phyloP scores from a whole-genome alignment of 2,797 vertebrate genomes.

The Valencia hispanica region DNA sequence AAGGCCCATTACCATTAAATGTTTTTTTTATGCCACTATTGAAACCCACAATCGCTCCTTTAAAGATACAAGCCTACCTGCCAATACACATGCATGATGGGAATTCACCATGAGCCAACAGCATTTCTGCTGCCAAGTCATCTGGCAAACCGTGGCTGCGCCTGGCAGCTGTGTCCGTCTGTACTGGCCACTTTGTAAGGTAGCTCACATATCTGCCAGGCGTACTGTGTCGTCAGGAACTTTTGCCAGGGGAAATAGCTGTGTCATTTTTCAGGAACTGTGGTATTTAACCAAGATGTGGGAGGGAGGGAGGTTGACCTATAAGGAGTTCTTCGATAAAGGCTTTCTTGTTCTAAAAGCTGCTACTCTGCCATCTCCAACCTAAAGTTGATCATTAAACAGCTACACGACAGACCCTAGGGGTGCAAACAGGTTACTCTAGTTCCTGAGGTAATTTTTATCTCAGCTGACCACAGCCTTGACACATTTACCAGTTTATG shows the following conservation, averaged over 20 bases:
- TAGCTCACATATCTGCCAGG: constrained; percentile 45
- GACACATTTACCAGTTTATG: neutral
- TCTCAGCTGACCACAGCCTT: neutral
- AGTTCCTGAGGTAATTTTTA: neutral
- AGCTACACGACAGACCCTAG: neutral
- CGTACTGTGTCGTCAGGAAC: constrained; percentile 38
- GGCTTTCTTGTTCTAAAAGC: constrained; percentile 9
- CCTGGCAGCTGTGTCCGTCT: constrained; percentile 43
- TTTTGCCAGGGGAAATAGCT: constrained; percentile 28
- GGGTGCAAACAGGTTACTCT: neutral
- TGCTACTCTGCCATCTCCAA: neutral
- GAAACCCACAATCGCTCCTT: constrained; percentile 29
- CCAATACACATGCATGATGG: constrained; percentile 33
- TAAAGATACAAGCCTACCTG: constrained; percentile 36
- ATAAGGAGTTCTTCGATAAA: constrained; percentile 10
- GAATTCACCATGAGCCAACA: constrained; percentile 40
- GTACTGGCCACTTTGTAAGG: constrained; percentile 45
- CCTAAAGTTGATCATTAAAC: neutral
- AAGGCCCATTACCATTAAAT: constrained; percentile 13
- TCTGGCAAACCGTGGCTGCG: constrained; percentile 38
- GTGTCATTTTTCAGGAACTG: constrained; percentile 39
- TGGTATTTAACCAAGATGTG: constrained; percentile 8
- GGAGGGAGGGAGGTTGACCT: constrained; percentile 5
- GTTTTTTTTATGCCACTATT: constrained; percentile 23
- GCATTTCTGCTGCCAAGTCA: constrained; percentile 41